Conservation (phyloP, 1,140 invertebrate species). For the Sweltsa coloradensis region DNA sequence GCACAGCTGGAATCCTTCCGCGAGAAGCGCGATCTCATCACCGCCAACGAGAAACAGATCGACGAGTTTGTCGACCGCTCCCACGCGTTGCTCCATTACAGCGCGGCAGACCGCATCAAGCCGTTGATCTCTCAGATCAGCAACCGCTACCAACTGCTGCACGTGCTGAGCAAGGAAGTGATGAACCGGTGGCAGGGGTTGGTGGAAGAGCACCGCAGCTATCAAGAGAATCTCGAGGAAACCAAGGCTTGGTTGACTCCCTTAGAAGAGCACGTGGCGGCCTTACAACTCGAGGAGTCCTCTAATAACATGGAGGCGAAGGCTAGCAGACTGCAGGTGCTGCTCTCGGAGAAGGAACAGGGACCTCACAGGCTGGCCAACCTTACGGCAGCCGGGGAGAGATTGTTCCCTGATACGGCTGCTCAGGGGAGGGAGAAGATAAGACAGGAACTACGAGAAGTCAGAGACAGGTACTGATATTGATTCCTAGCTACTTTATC, state of each 20-base stretch:
- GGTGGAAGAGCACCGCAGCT: conserved; percentile 72
- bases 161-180: conserved; percentile 73
- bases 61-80: conserved; percentile 83
- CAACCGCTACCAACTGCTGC: conserved; percentile 64
- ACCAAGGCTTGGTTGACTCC: conserved; percentile 63
- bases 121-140: conserved; percentile 80
- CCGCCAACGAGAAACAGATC: conserved; percentile 65
- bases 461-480: conserved; percentile 41
- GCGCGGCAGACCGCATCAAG: conserved; percentile 74
- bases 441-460: conserved; percentile 61
- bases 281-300: conserved; percentile 34
- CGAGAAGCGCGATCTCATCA: conserved; percentile 58
- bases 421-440: conserved; percentile 79
- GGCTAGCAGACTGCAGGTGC: conserved; percentile 54
- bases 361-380: conserved; percentile 61
- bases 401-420: conserved; percentile 81
- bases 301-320: conserved; percentile 35
- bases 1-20: conserved; percentile 57
- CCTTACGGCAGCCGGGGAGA: conserved; percentile 65
- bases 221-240: conserved; percentile 61
- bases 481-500: neutral
- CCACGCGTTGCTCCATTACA: conserved; percentile 72
- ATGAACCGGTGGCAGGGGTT: conserved; percentile 76
- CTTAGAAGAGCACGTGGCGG: conserved; percentile 57
- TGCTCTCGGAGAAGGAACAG: conserved; percentile 71